Evolutionary conservation across 2,113 vertebrate genomes (phyloP), one percentile per base, ranked within the genome.

Genomic region (Blennius ocellaris): DNA sequence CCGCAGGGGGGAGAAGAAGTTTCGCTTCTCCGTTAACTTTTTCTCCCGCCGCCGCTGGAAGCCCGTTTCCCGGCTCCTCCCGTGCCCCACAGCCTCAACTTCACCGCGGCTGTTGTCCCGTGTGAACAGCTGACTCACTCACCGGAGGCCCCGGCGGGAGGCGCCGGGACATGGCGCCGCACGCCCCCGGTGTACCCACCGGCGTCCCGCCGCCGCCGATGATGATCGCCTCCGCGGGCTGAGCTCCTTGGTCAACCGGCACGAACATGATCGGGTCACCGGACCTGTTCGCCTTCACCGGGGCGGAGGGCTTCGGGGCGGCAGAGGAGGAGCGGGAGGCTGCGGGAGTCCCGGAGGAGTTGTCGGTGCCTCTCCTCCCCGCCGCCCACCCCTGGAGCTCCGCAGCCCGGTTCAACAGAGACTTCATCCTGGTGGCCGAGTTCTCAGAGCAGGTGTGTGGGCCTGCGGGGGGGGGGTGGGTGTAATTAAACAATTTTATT

Each of bases 391-490:
- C 97, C 1, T 98, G 97, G 97, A 94, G 89, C 78, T 92, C 91
- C 83, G 76, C 85, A 17, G 96, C 95, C 57, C 93, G 91, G 81
- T 99, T 99, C 70, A 89, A 89, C 40, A 88, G 94, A 55, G 98
- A 99, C 83, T 99, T 98, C 85, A 96, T 99, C 50, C 94, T 99
- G 63, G 95, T 99, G 91, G 95, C 97, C 0, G 97, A 99, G 69
- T 99, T 99, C 91, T 98, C 96, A 0, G 97, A 99, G 76, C 96
- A 98, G 91, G 97, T 93, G 65, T 11, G 77, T 45, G 41, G 2
- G 21, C 2, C 21, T 30, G 21, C 21, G 2, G 21, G 21, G 21
- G 21, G 21, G 21, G 21, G 21, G 21, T 2, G 21, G 21, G 2
- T 2, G 21, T 2, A 2, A 30, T 30, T 30, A 30, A 30, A 30